Conservation (phyloP, 2,113 vertebrate genomes). For the Apteryx owenii region DNA sequence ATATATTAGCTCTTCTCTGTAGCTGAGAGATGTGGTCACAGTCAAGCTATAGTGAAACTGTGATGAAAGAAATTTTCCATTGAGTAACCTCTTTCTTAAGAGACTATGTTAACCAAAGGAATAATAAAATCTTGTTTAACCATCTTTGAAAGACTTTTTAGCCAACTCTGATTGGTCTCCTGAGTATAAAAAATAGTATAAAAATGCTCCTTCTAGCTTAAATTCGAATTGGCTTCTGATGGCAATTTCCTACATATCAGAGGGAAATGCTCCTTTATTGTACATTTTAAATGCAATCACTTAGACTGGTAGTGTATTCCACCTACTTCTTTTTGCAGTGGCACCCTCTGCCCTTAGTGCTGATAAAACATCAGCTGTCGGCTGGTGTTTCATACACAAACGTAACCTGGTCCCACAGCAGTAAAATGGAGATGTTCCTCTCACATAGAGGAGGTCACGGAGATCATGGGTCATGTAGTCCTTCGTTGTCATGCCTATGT, state of each 20-base stretch:
- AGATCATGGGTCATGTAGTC: not conserved
- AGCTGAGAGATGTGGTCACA: not conserved
- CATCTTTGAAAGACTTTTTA: not conserved
- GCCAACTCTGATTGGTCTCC: not conserved
- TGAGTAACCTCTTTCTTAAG: not conserved
- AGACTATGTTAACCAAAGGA: not conserved
- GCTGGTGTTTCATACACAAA: rapidly evolving
- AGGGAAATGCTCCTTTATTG: not conserved
- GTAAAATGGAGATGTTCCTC: not conserved
- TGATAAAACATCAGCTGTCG: not conserved
- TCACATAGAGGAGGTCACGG: rapidly evolving
- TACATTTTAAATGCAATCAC: not conserved
- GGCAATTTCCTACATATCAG: not conserved
- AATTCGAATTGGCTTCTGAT: not conserved
- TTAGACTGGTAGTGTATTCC: not conserved
- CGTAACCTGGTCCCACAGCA: not conserved
- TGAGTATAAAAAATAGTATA: not conserved
- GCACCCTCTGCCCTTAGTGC: not conserved
- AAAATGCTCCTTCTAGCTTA: not conserved
- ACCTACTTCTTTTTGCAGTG: not conserved
- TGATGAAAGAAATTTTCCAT: not conserved
- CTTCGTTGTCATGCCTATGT: not conserved
- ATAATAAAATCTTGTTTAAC: not conserved
- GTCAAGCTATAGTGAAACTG: not conserved
- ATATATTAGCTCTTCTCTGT: not conserved